A percentile compares a stretch with the other conserved stretches of the same genome.
phyloP scores from a whole-genome alignment of 2,888 invertebrate genomes.

The Oligia strigilis region DNA sequence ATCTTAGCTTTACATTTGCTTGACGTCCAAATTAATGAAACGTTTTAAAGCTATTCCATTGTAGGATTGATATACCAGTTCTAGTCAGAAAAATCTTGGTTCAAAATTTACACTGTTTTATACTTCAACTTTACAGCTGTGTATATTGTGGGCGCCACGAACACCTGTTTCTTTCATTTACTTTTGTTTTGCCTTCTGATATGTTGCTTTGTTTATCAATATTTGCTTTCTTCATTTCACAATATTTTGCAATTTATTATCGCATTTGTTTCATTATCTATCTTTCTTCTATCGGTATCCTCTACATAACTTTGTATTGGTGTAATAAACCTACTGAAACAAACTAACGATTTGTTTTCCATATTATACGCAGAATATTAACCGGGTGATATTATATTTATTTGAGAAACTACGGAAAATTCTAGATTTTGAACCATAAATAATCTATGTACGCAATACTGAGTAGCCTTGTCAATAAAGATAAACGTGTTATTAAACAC shows the following conservation, averaged over 20 bases:
- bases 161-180: constrained; percentile 21
- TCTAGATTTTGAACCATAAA: constrained; percentile 46
- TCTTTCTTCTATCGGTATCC: constrained; percentile 9
- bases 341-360: not conserved
- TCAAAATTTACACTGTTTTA: constrained; percentile 7
- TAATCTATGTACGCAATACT: constrained; percentile 43
- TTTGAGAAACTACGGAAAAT: constrained; percentile 31
- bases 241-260: constrained; percentile 28
- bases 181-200: constrained; percentile 9
- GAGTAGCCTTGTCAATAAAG: constrained; percentile 50
- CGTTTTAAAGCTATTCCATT: not conserved
- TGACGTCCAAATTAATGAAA: not conserved
- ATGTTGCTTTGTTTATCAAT: constrained; percentile 22
- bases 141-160: not conserved
- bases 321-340: constrained; percentile 15
- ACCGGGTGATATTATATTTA: not conserved
- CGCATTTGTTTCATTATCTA: constrained; percentile 19
- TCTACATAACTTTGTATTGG: not conserved
- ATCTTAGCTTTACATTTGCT: not conserved
- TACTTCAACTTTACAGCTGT: constrained; percentile 8
- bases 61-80: not conserved
- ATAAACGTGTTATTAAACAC: constrained; percentile 61
- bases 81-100: not conserved
- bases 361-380: not conserved
- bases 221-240: constrained; percentile 25